Evolutionary conservation across 2,113 vertebrate species (phyloP), one percentile per base, ranked within the genome.

Genomic region (Xiphophorus maculatus): DNA sequence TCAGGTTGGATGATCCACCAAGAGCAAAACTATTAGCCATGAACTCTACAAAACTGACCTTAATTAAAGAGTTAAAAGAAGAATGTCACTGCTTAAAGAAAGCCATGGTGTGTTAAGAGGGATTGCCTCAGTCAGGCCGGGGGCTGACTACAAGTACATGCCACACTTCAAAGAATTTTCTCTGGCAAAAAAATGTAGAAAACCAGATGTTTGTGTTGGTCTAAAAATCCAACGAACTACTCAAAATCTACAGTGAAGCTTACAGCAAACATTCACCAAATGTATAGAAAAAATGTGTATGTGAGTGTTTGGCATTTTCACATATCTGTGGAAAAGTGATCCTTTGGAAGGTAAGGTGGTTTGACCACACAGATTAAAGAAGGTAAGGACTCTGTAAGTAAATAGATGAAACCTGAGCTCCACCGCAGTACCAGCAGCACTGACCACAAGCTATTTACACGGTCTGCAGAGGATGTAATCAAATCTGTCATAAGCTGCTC

Each of bases 371-470:
- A 2, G 11, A 51, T 68, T 67, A 54, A 62, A 30, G 66, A 74
- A 35, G 63, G 73, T 74, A 70, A 42, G 30, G 78, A 76, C 29
- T 71, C 75, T 37, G 35, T 79, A 71, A 69, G 83, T 67, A 77
- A 84, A 88, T 68, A 79, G 17, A 28, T 61, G 78, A 81, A 81
- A 84, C 74, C 64, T 27, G 61, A 89, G 77, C 84, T 69, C 22
- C 68, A 51, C 63, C 29, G 63, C 69, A 79, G 32, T 54, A 48
- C 44, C 44, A 48, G 44, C 44, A 77, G 65, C 63, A 69, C 22
- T 86, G 73, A 83, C 84, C 80, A 77, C 81, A 40, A 71, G 35
- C 82, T 28, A 25, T 73, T 68, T 51, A 81, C 80, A 85, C 77
- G 13, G 13, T n/a, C 69, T 11, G 68, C 11, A 64, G 69, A 78